These are phyloP conservation scores for Apistogramma diplotaenia DNA, from an alignment of 2,113 vertebrate species.

Conservation along the genomic window DNA sequence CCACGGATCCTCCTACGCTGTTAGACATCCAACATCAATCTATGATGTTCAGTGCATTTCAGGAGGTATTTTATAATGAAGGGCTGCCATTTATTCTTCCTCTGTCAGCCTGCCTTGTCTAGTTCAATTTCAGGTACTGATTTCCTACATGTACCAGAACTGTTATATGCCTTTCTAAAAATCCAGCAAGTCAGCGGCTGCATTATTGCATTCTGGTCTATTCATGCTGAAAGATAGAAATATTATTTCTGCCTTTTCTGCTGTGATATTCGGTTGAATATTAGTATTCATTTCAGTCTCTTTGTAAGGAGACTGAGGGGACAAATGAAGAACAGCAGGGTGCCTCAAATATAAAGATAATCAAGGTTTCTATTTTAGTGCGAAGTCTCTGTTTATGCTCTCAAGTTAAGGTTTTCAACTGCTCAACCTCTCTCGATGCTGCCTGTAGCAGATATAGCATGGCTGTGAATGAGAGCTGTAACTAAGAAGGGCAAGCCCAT, in stretches of 20 bases:
- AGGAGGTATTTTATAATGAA: constrained; percentile 55
- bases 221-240: neutral
- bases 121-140: constrained; percentile 9
- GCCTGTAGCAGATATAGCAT: neutral
- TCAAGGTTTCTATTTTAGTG: neutral
- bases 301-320: neutral
- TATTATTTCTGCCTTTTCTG: neutral
- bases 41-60: constrained; percentile 42
- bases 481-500: neutral
- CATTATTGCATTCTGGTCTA: neutral
- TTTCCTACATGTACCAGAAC: constrained; percentile 20
- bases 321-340: neutral
- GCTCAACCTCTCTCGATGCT: neutral
- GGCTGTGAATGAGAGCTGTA: neutral
- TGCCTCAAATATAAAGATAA: neutral
- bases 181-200: neutral
- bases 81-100: constrained; percentile 26
- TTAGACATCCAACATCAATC: constrained; percentile 56
- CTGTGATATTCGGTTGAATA: neutral
- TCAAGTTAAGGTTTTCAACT: neutral
- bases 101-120: constrained; percentile 25
- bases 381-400: neutral
- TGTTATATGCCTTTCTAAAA: neutral
- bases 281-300: neutral
- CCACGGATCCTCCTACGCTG: constrained; percentile 54